Conservation (phyloP, 2,888 invertebrate species). For the Leucozona laternaria region DNA sequence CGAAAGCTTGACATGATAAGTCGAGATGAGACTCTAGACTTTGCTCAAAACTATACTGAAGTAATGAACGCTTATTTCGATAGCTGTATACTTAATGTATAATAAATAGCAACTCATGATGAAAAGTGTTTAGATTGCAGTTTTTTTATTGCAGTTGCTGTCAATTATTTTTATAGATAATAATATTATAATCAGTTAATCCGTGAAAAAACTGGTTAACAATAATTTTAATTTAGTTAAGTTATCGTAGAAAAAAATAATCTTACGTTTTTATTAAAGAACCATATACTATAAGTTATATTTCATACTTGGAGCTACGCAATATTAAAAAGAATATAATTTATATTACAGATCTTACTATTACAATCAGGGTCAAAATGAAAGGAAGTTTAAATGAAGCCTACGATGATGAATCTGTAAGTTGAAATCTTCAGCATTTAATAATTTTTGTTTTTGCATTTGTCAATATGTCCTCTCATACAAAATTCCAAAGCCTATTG, state of each 20-base stretch:
- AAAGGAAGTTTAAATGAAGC: slow-evolving; percentile 78
- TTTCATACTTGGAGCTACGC: no score
- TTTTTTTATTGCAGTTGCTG: background rate
- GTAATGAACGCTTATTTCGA: background rate
- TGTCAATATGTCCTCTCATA: slow-evolving; percentile 52
- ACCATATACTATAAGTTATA: no score
- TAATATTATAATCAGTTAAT: background rate
- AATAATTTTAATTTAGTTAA: background rate
- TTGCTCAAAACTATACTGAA: background rate
- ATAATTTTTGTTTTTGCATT: slow-evolving; percentile 10
- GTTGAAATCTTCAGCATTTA: slow-evolving; percentile 34
- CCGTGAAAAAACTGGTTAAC: background rate
- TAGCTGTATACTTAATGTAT: background rate
- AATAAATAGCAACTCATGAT: background rate
- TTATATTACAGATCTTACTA: slow-evolving; percentile 15
- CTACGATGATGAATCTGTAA: slow-evolving; percentile 79
- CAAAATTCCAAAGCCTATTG: slow-evolving; percentile 36
- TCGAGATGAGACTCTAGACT: background rate
- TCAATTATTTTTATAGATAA: background rate
- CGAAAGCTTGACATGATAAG: background rate
- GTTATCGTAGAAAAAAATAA: background rate
- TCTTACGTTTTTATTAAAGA: background rate
- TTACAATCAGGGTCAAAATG: slow-evolving; percentile 28
- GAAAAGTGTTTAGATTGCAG: background rate
- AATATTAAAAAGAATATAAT: no score